Base-by-base conservation (phyloP, 1,140 invertebrate genomes). In the Asbolus verrucosus region DNA sequence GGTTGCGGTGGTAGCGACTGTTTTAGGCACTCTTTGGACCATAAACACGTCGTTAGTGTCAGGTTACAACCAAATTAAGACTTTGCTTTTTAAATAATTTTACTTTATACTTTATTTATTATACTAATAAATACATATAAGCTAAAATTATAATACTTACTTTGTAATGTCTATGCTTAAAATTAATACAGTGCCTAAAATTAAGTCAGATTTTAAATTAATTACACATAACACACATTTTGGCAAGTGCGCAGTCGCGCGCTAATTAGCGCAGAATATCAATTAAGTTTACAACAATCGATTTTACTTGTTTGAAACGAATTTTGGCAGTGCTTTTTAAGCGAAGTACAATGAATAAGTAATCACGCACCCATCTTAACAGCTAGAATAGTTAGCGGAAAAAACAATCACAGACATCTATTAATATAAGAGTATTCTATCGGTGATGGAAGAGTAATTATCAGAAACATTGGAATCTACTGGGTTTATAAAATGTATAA, bases 341-440 rank as follows among this genome's bases (percentile, higher is more conserved):
- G 43, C 65, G 38, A 66, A 63, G 38, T 59, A 73, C 60, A 71
- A 41, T 54, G 15, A 18, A 50, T 67, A 54, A 73, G 19, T 65
- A 67, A 63, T 66, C 67, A 68, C 66, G 69, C 62, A 73, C 61
- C 43, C 63, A 41, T 27, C 27, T 24, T 60, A 43, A 62, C 5
- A 14, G 36, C 38, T 41, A 54, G 33, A 36, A 46, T 41, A 59
- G 70, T 63, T 67, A 67, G 60, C 65, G 36, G 38, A 60, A 41
- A n/a, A 63, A 66, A 74, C 69, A 70, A 71, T 70, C 69, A 71
- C 65, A 71, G 69, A 69, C 66, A 71, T 66, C 69, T 74, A 74
- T 71, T 15, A 60, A 67, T 54, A 21, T 62, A 63, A 63, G 67
- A 62, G 62, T 38, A 33, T 54, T 43, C 8, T 65, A 59, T 71